Percentiles rank a stretch among this genome's conserved stretches.
These are phyloP conservation scores for Synodontis membranacea DNA, from an alignment of 2,113 vertebrate species.

Conservation along the genomic window DNA sequence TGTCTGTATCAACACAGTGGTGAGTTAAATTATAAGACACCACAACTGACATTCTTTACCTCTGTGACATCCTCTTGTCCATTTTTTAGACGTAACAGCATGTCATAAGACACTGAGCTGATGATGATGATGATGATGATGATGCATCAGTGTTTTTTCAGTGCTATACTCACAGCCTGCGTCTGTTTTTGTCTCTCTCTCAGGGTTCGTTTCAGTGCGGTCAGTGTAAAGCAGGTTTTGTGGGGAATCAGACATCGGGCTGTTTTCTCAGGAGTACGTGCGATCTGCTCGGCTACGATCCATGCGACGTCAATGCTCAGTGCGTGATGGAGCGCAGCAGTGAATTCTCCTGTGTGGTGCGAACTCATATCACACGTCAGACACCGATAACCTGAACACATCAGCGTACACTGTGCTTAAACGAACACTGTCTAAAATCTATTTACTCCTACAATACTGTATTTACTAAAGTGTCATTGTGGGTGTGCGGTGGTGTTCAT, in stretches of 20 bases:
- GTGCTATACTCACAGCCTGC: not conserved
- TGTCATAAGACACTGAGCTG: not conserved
- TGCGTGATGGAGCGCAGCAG: slow-evolving; percentile 78
- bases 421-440: not conserved
- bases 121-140: not conserved
- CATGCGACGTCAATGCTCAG: slow-evolving; percentile 80
- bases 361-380: slow-evolving; percentile 22
- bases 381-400: not conserved
- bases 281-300: slow-evolving; percentile 72
- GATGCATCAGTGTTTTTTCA: not conserved
- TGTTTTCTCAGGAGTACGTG: slow-evolving; percentile 74
- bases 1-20: slow-evolving; percentile 57
- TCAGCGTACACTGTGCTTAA: not conserved
- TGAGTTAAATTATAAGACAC: slow-evolving; percentile 19
- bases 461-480: not conserved
- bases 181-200: not conserved
- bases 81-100: not conserved
- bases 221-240: slow-evolving; percentile 77
- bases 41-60: not conserved
- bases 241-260: slow-evolving; percentile 77
- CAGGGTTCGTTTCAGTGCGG: slow-evolving; percentile 82
- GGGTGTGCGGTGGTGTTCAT: not conserved
- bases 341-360: slow-evolving; percentile 80
- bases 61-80: not conserved
- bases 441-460: not conserved